Evolutionary conservation across 2,797 vertebrate genomes (phyloP).

Genomic region (Channa striata): DNA sequence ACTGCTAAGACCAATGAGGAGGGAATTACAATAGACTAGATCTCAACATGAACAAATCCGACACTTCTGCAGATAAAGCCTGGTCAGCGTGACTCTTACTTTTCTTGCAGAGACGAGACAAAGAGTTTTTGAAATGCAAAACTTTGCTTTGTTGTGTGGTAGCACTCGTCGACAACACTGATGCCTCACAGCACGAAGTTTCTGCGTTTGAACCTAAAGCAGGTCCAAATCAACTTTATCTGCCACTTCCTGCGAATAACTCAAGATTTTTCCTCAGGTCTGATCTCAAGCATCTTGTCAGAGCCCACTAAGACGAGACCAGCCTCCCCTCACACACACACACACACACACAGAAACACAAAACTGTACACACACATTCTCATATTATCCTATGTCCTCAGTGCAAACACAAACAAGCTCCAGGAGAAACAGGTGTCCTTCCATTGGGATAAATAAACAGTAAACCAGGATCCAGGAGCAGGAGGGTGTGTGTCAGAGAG

Average conservation of each 20-base stretch:
- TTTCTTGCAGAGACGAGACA: no score
- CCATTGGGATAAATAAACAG: constrained; percentile 82
- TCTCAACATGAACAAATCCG: no score
- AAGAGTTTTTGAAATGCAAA: no score
- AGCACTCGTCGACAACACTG: no score
- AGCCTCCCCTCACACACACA: constrained; percentile 33
- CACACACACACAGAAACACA: constrained; percentile 9
- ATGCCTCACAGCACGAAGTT: no score
- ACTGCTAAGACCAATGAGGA: no score
- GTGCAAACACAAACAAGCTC: constrained; percentile 83
- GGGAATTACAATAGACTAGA: no score
- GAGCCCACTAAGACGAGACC: constrained; percentile 40
- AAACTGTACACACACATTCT: constrained; percentile 29
- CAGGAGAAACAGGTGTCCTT: constrained; percentile 77
- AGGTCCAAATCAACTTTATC: no score
- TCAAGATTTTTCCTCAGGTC: constrained; percentile 10
- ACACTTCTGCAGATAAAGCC: no score
- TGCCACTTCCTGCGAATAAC: neutral
- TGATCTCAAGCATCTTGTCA: constrained; percentile 54
- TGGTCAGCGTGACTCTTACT: no score
- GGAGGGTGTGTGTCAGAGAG: constrained; percentile 53
- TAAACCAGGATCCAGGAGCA: constrained; percentile 76
- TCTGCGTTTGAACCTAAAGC: no score
- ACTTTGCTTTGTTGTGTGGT: no score
- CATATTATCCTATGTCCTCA: constrained; percentile 69